Percentiles rank a stretch among this genome's conserved stretches.
These are phyloP conservation scores for Alentia gelatinosa DNA, from an alignment of 2,888 invertebrate species.

Conservation along the genomic window DNA sequence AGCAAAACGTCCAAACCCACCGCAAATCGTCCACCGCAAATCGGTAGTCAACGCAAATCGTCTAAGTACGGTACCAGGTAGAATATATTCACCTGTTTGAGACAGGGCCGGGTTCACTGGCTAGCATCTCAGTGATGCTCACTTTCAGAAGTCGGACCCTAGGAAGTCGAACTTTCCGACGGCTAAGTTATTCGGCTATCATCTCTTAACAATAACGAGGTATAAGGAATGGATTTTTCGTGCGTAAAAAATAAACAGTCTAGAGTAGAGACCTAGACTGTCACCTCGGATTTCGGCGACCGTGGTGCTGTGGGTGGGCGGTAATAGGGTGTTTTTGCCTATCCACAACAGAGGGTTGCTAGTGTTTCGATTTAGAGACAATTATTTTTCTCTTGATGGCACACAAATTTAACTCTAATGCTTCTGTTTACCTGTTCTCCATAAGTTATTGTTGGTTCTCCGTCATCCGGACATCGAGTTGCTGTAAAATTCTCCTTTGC, in stretches of 20 bases:
- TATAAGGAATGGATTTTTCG: too few species aligned
- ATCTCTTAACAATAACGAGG: too few species aligned
- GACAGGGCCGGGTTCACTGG: too few species aligned
- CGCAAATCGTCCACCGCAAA: too few species aligned
- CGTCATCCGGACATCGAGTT: constrained; percentile 51
- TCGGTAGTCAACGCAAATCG: too few species aligned
- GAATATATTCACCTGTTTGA: too few species aligned
- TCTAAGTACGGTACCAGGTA: too few species aligned
- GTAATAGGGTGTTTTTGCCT: not conserved
- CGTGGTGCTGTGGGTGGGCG: not conserved
- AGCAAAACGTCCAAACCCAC: too few species aligned
- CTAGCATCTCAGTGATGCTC: too few species aligned
- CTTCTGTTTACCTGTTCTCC: constrained; percentile 53
- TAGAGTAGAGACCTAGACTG: not conserved
- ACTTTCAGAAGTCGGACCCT: too few species aligned
- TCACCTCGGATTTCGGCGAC: not conserved
- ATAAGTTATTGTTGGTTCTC: constrained; percentile 34
- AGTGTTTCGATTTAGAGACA: not conserved
- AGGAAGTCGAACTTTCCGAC: too few species aligned
- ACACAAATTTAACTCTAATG: not conserved
- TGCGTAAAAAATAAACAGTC: not conserved
- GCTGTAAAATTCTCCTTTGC: constrained; percentile 12
- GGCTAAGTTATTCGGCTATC: too few species aligned
- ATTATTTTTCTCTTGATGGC: not conserved
- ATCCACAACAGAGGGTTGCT: not conserved